Evolutionary conservation across 2,113 vertebrate genomes (phyloP), one percentile per base, ranked within the genome.

Genomic region (Rafetus swinhoei): DNA sequence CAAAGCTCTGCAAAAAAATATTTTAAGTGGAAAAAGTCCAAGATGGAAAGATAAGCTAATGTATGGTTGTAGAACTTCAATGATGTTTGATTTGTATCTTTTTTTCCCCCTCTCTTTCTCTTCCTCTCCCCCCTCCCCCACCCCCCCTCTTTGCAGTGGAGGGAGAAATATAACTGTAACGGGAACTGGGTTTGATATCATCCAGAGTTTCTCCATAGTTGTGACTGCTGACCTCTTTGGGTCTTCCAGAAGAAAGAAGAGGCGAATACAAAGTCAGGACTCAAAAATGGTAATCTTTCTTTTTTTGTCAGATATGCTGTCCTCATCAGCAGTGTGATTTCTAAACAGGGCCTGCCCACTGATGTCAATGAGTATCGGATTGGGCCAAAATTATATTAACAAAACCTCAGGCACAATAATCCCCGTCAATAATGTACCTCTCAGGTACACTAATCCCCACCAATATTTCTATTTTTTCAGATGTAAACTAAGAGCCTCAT

Each of bases 171-270:
- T 99, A 85, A 97, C 93, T 18, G 98, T 99, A 81, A 94, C 86
- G 0, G 99, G 99, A 81, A 98, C 90, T 2, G 98, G 99, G 53
- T 99, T 99, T 84, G 97, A 98, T 85, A 97, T 99, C 86, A 98
- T 99, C 94, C 99, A 99, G 97, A 98, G 87, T 86, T 99, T 99
- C 39, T 96, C 97, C 2, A 98, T 99, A 98, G 98, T 97, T 89
- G 98, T 99, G 35, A 93, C 97, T 29, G 97, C 97, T 4, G 97
- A 98, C 62, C 96, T 94, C 24, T 83, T 93, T 82, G 59, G 56
- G 57, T 93, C 94, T 93, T 95, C 96, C 87, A 90, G 95, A 97
- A 87, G 95, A n/a, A 97, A 94, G 94, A 90, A 98, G 83, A 89
- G 57, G 53, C 81, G 84, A 74, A 45, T 84, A 85, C 52, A 84